Evolutionary conservation across 2,888 invertebrate genomes (phyloP).

Genomic region (Dryococelus australis): DNA sequence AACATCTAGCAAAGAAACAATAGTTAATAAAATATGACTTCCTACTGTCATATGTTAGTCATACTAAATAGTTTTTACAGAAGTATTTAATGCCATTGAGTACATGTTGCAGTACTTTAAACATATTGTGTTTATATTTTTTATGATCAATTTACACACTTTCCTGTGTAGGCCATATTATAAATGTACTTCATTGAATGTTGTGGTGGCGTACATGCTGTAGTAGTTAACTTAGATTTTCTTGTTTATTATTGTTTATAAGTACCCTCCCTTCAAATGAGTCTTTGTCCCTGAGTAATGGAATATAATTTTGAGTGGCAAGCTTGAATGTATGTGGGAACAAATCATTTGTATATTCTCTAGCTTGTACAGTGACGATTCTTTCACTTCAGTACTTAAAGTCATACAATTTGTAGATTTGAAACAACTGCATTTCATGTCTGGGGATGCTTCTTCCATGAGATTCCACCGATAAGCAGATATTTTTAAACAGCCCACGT

Average conservation of each 20-base stretch:
- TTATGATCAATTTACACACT: too few species aligned
- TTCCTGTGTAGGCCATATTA: too few species aligned
- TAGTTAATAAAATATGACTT: too few species aligned
- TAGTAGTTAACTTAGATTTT: background rate
- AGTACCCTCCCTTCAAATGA: background rate
- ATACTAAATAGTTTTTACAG: background rate
- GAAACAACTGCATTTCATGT: background rate
- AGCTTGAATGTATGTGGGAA: background rate
- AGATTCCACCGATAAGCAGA: background rate
- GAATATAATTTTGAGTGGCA: background rate
- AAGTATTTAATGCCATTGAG: background rate
- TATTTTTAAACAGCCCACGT: background rate
- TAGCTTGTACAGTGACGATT: background rate
- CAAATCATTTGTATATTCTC: background rate
- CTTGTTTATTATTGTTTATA: background rate
- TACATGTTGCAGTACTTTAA: too few species aligned
- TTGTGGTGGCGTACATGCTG: background rate
- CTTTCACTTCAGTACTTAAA: background rate
- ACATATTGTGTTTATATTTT: too few species aligned
- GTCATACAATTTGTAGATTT: background rate
- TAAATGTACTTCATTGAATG: too few species aligned
- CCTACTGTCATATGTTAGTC: background rate
- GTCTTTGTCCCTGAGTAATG: background rate
- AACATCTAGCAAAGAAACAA: too few species aligned
- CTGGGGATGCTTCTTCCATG: background rate